Conservation (phyloP, 1,140 invertebrate species). For the Trigoniulus corallinus region DNA sequence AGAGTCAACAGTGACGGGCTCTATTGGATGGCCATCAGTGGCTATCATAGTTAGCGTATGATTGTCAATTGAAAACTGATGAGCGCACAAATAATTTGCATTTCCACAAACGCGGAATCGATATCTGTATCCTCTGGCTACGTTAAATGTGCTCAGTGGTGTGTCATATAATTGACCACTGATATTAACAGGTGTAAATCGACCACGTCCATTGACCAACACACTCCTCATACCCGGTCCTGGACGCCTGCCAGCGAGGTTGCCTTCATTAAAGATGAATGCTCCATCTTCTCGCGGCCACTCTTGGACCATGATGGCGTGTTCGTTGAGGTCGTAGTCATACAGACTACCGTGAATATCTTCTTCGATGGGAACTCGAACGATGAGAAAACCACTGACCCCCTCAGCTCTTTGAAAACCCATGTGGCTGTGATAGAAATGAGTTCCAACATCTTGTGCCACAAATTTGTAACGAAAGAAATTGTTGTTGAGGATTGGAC, state of each 20-base stretch:
- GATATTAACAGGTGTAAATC: conserved; percentile 36
- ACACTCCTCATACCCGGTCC: conserved; percentile 35
- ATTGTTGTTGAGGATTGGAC: conserved; percentile 64
- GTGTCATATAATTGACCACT: conserved; percentile 24
- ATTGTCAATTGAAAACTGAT: conserved; percentile 65
- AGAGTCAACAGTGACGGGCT: conserved; percentile 48
- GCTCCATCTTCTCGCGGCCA: conserved; percentile 41
- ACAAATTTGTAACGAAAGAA: conserved; percentile 22
- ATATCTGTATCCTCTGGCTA: conserved; percentile 44
- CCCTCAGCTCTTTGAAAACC: conserved; percentile 66
- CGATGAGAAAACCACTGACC: conserved; percentile 54
- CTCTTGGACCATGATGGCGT: conserved; percentile 53
- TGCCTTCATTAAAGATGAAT: conserved; percentile 54
- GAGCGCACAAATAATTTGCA: conserved; percentile 67
- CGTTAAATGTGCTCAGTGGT: conserved; percentile 36
- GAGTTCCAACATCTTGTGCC: conserved; percentile 43
- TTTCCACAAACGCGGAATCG: conserved; percentile 70
- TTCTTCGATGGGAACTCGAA: conserved; percentile 48
- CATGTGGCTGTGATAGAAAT: conserved; percentile 79
- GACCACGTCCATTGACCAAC: conserved; percentile 56
- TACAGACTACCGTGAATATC: conserved; percentile 51
- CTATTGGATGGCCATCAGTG: conserved; percentile 59
- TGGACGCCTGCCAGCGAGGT: conserved; percentile 38
- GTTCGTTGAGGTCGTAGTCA: conserved; percentile 57
- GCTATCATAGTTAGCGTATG: conserved; percentile 60